These are phyloP conservation scores for Coenonympha arcania DNA, from an alignment of 2,888 invertebrate species.

Conservation along the genomic window DNA sequence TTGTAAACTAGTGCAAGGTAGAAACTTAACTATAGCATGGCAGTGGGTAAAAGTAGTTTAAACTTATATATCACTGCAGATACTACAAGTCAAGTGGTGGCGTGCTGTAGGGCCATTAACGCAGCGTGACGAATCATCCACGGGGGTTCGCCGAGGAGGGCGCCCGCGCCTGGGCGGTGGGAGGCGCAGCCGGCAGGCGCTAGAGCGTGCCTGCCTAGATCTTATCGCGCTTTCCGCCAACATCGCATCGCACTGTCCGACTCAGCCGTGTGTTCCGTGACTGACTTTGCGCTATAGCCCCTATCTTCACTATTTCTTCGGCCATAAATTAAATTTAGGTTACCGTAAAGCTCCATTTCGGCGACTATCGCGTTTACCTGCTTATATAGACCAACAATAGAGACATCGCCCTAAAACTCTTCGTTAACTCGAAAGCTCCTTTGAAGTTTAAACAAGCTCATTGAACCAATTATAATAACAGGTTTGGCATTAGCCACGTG, in stretches of 20 bases:
- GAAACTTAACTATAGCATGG: conserved; percentile 3
- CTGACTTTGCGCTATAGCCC: conserved; percentile 41
- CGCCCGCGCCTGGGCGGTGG: too few species aligned
- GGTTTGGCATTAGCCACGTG: too few species aligned
- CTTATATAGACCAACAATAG: background rate
- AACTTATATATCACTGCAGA: conserved; percentile 39
- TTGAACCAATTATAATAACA: too few species aligned
- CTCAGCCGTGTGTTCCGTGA: conserved; percentile 59
- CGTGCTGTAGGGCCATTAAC: conserved; percentile 69
- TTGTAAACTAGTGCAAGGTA: conserved; percentile 2
- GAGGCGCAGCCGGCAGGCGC: conserved; percentile 34
- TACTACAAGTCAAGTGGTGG: conserved; percentile 65
- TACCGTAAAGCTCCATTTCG: conserved; percentile 30
- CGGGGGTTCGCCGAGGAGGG: conserved; percentile 30
- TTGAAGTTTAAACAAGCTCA: too few species aligned
- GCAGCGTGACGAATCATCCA: conserved; percentile 71
- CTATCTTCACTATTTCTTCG: conserved; percentile 47
- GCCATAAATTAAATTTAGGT: conserved; percentile 50
- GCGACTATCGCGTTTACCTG: background rate
- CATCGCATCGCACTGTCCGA: conserved; percentile 64
- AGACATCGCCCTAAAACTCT: background rate
- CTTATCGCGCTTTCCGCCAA: conserved; percentile 70
- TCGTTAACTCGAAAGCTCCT: too few species aligned
- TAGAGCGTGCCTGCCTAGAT: conserved; percentile 60
- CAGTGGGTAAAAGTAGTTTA: conserved; percentile 8